Base-by-base conservation (phyloP, 2,797 vertebrate species). In the Darevskia mixta region DNA sequence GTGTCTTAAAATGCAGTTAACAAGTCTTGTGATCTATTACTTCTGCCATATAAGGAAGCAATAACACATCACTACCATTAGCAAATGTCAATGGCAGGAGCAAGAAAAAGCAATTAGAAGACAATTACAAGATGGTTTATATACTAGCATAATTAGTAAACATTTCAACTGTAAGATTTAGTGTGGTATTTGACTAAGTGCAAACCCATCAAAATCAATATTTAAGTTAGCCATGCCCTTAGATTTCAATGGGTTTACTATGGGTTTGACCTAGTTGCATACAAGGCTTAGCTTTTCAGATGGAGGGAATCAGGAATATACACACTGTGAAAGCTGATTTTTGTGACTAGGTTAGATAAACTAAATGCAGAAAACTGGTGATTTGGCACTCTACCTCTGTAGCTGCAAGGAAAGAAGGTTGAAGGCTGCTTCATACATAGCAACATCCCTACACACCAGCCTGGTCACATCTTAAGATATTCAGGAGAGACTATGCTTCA, bases 61-160 rank as follows among this genome's bases (percentile, higher is more conserved):
- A 11, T 72, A 85, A n/a, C 8, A 41, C 77, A 85, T 84, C 76
- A 85, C 67, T 61, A 88, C 45, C 86, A 82, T 64, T 84, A 93
- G 27, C 0, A 5, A 85, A 87, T 90, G 55, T 90, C 79, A 86
- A 41, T 76, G 23, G 25, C 77, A 77, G 64, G 7, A 83, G n/a
- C 3, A 88, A 38, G 6, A 83, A 91, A 90, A 91, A 83, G 0
- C 35, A 79, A 23, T 90, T 83, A 67, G 23, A 64, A 78, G 5
- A 76, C 75, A 29, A 82, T 82, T 91, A 45, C 15, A 79, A 41
- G 41, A 89, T 86, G 87, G 77, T 90, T 91, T 87, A 76, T 86
- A 13, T 82, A 35, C 0, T 80, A 82, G 0, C 1, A 2, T 76
- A 86, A 79, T 90, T 92, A 29, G 43, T 78, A 83, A 83, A 15